phyloP scores from a whole-genome alignment of 2,797 vertebrate species.

The Rhinella marina region DNA sequence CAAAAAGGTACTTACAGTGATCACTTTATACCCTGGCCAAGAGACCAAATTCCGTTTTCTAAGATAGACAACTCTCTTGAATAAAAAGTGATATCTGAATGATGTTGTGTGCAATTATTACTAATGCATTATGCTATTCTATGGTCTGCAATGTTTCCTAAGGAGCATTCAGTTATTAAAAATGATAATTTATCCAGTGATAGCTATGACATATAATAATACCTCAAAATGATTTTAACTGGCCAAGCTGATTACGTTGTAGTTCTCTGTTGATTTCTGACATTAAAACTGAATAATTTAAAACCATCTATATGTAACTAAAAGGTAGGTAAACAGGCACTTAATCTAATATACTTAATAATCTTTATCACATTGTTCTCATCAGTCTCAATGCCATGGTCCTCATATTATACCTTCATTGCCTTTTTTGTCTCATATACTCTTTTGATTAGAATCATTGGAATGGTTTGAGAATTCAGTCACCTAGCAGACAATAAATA shows the following conservation, averaged over 20 bases:
- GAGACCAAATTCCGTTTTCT: neutral
- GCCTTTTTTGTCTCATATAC: conserved; percentile 31
- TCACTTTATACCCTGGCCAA: neutral
- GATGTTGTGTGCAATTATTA: neutral
- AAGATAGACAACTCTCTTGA: neutral
- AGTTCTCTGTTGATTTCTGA: neutral
- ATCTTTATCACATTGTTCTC: conserved; percentile 26
- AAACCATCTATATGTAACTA: neutral
- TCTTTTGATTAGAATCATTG: conserved; percentile 44
- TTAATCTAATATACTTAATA: conserved; percentile 32
- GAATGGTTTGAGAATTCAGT: conserved; percentile 46
- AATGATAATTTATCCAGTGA: neutral
- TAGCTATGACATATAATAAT: neutral
- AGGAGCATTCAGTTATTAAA: neutral
- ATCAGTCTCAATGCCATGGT: neutral
- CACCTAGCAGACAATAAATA: conserved; percentile 59
- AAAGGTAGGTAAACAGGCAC: neutral
- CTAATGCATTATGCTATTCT: neutral
- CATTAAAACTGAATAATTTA: neutral
- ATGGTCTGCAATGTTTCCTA: neutral
- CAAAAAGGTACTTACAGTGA: too few relatives aligned
- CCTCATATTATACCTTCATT: conserved; percentile 13
- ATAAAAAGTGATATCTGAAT: neutral
- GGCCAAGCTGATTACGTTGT: neutral
- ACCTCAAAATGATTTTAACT: neutral